Base-by-base conservation (phyloP, 1,140 invertebrate species). In the Steinernema khuongi region DNA sequence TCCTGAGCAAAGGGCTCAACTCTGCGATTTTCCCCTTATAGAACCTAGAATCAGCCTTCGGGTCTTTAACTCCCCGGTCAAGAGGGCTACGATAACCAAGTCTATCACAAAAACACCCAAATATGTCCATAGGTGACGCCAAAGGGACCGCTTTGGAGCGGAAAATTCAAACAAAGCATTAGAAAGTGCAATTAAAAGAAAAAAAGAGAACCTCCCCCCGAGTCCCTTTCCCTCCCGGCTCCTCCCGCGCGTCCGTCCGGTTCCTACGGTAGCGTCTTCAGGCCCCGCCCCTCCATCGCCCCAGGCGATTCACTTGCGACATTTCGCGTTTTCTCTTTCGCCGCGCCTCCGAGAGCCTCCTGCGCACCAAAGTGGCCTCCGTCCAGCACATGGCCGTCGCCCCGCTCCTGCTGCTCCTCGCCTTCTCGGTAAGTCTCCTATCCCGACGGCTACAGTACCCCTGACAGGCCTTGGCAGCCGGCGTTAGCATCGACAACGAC, bases 401-500 rank as follows among this genome's bases (percentile, higher is more conserved):
- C 4, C 11, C 4, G 50, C 11, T 60, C 19, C 22, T 60, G 4
- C 14, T 60, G 14, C 50, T 60, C 22, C 26, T 60, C 50, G 50
- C 50, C 19, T 22, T 60, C 50, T 7, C 50, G 50, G 50, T 60
- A 60, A 60, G 50, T n/a, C n/a, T n/a, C n/a, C n/a, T n/a, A n/a
- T n/a, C n/a, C n/a, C n/a, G n/a, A n/a, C n/a, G n/a, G n/a, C n/a
- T n/a, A n/a, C n/a, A n/a, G n/a, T n/a, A n/a, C n/a, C n/a, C n/a
- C n/a, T n/a, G n/a, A n/a, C 36, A 41, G 36, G 36, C 7, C n/a
- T 41, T 41, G n/a, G n/a, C 72, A 30, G 43, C 70, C 19, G 69
- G 68, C 19, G 66, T 77, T 66, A 77, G 77, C 71, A 84, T 84
- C 36, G 83, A 84, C 81, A 84, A 84, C 72, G 83, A 84, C 44